Conservation (phyloP, 1,140 invertebrate genomes). For the Thaumatotibia leucotreta region DNA sequence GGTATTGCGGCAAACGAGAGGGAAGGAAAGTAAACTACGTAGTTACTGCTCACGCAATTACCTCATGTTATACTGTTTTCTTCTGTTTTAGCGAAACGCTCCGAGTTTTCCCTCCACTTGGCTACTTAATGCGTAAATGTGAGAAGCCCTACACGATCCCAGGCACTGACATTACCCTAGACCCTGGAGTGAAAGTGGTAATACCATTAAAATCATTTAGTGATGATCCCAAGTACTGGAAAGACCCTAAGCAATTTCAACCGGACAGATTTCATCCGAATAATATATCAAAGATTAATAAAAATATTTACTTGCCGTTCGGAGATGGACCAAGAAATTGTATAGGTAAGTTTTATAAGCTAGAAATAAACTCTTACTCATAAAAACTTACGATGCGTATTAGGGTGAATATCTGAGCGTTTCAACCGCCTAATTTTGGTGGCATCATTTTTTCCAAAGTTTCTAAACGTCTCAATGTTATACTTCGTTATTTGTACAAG, state of each 20-base stretch:
- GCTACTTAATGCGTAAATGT: slow-evolving; percentile 40
- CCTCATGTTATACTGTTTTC: too few relatives aligned
- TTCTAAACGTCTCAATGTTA: too few relatives aligned
- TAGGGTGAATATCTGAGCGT: too few relatives aligned
- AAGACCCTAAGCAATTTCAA: slow-evolving; percentile 67
- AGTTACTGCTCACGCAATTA: too few relatives aligned
- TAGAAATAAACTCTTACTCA: too few relatives aligned
- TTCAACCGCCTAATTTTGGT: too few relatives aligned
- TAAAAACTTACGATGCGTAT: too few relatives aligned
- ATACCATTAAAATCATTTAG: slow-evolving; percentile 61
- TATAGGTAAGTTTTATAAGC: slow-evolving; percentile 70
- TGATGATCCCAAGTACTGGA: slow-evolving; percentile 66
- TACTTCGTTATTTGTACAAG: too few relatives aligned
- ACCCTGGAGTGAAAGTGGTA: slow-evolving; percentile 33
- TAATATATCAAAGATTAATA: slow-evolving; percentile 41
- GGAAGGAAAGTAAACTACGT: too few relatives aligned
- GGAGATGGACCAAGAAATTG: slow-evolving; percentile 81
- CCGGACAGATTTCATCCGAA: slow-evolving; percentile 73
- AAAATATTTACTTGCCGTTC: slow-evolving; percentile 79
- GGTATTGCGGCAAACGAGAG: too few relatives aligned
- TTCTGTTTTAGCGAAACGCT: slow-evolving; percentile 24
- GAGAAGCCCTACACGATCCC: slow-evolving; percentile 49
- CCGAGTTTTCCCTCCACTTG: slow-evolving; percentile 45
- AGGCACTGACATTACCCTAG: slow-evolving; percentile 35
- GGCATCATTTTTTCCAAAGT: too few relatives aligned